phyloP scores from a whole-genome alignment of 2,113 vertebrate genomes.

The Elachura formosa region DNA sequence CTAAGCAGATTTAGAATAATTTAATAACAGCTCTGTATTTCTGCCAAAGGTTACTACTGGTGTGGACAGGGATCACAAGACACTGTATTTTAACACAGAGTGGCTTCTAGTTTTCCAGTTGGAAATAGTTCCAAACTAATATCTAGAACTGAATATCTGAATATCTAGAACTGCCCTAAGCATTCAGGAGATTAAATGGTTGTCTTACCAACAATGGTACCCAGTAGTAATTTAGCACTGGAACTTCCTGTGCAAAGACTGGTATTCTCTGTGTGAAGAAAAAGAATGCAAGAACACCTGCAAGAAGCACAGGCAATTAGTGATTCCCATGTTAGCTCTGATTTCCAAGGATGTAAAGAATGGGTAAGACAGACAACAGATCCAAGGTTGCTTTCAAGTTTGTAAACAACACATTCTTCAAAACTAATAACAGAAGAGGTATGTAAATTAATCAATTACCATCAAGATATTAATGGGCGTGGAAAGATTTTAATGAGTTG shows the following conservation, averaged over 20 bases:
- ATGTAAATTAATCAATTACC: not conserved
- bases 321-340: not conserved
- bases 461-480: not conserved
- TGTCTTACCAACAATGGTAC: conserved; percentile 89
- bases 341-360: not conserved
- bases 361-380: not conserved
- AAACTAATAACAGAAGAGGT: not conserved
- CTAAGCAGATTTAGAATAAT: not conserved
- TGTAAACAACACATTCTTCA: not conserved
- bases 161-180: not conserved
- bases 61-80: not conserved
- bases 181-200: not conserved
- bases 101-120: not conserved
- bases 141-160: not conserved
- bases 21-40: not conserved
- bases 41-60: not conserved
- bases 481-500: not conserved
- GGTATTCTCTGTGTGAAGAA: conserved; percentile 88
- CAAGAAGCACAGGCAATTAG: conserved; percentile 23
- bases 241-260: conserved; percentile 77
- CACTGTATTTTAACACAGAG: not conserved
- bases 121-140: not conserved
- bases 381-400: not conserved
- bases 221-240: conserved; percentile 90
- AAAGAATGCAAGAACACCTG: conserved; percentile 89